Percentiles rank a stretch among this genome's conserved stretches.
phyloP scores from a whole-genome alignment of 2,113 vertebrate species.

The Corydoras maculifer region DNA sequence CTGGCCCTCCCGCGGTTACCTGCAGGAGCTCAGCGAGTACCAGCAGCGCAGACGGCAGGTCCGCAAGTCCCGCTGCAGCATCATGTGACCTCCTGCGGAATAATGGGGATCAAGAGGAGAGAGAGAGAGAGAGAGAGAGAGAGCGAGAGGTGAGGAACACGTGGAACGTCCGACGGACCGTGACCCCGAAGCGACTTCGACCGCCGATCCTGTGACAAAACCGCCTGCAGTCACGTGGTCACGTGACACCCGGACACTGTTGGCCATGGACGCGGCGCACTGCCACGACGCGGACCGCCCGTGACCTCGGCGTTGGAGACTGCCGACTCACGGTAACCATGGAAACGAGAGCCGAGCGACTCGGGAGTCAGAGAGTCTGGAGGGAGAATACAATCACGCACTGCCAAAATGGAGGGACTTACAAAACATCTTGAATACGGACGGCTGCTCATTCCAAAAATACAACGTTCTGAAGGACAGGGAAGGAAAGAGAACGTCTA shows the following conservation, averaged over 20 bases:
- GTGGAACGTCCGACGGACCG: not conserved
- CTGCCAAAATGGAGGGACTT: not conserved
- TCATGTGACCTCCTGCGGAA: constrained; percentile 73
- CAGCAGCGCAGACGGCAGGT: constrained; percentile 84
- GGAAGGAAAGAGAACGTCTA: no score
- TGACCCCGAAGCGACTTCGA: constrained; percentile 24
- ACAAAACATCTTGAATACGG: no score
- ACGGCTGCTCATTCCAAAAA: no score
- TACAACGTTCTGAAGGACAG: no score
- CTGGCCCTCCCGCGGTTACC: constrained; percentile 87
- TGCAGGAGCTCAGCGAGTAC: constrained; percentile 93
- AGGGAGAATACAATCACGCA: not conserved
- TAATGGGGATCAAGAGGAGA: not conserved
- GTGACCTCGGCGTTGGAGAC: constrained; percentile 1
- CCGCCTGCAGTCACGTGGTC: constrained; percentile 8
- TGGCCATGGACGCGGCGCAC: constrained; percentile 10
- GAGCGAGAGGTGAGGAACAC: not conserved
- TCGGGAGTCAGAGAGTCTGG: not conserved
- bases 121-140: constrained; percentile 1
- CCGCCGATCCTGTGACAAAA: constrained; percentile 35
- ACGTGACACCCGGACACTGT: constrained; percentile 19
- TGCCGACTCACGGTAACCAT: constrained; percentile 15
- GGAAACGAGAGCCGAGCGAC: not conserved
- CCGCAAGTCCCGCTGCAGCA: constrained; percentile 79
- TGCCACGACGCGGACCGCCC: not conserved